phyloP scores from a whole-genome alignment of 1,140 invertebrate species.

The Drosophila funebris region DNA sequence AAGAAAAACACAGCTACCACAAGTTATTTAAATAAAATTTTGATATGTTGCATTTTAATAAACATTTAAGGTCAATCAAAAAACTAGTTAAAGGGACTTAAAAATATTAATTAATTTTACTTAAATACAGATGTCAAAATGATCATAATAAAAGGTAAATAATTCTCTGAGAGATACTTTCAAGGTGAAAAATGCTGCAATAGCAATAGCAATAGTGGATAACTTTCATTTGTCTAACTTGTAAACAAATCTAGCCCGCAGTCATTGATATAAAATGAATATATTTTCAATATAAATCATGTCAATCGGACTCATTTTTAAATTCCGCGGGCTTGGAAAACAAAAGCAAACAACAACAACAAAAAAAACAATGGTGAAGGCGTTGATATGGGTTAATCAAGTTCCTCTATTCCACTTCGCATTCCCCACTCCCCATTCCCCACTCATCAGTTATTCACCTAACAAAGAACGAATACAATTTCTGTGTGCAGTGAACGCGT shows the following conservation, averaged over 20 bases:
- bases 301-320: slow-evolving; percentile 39
- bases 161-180: too few relatives aligned
- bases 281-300: slow-evolving; percentile 64
- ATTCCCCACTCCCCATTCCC: not conserved
- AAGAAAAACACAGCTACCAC: slow-evolving; percentile 2
- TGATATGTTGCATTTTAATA: too few relatives aligned
- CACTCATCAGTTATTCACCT: too few relatives aligned
- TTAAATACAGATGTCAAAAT: too few relatives aligned
- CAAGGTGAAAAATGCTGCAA: too few relatives aligned
- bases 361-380: slow-evolving; percentile 1
- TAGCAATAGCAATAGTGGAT: too few relatives aligned
- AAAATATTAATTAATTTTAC: too few relatives aligned
- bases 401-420: not conserved
- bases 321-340: slow-evolving; percentile 10
- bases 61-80: too few relatives aligned
- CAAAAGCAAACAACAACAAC: not conserved
- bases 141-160: too few relatives aligned
- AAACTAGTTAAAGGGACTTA: too few relatives aligned
- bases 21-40: not conserved
- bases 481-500: slow-evolving; percentile 58
- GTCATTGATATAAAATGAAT: slow-evolving; percentile 22
- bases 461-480: slow-evolving; percentile 22
- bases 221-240: too few relatives aligned
- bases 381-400: slow-evolving; percentile 37
- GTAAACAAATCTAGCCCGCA: not conserved